Conservation (phyloP, 2,113 vertebrate genomes). For the Corvus hawaiiensis region DNA sequence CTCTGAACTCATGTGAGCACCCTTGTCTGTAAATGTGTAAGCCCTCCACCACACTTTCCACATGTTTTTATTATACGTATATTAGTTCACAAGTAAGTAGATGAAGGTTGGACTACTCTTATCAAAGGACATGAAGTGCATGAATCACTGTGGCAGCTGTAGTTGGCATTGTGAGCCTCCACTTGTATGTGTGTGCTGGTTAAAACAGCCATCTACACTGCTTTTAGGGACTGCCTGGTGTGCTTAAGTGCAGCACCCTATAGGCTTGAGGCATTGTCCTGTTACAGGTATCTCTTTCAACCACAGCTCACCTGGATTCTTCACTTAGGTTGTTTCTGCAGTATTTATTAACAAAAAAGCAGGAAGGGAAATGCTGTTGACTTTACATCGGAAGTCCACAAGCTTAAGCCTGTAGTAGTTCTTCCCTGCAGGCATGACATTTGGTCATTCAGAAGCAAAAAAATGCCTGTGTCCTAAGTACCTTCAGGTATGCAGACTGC, state of each 20-base stretch:
- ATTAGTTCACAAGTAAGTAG: not conserved
- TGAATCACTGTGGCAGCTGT: not conserved
- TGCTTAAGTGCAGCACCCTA: not conserved
- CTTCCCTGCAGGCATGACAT: not conserved
- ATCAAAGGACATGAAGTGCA: not conserved
- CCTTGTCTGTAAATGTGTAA: rapidly evolving
- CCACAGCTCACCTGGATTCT: not conserved
- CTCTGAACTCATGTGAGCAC: not conserved
- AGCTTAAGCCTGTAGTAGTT: not conserved
- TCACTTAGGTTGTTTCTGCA: not conserved
- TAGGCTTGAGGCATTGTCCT: not conserved
- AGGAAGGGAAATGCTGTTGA: not conserved
- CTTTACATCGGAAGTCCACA: not conserved
- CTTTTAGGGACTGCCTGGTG: not conserved
- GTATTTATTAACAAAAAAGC: not conserved
- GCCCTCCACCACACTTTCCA: not conserved
- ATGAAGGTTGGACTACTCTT: not conserved
- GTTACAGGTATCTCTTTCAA: not conserved
- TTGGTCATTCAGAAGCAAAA: not conserved
- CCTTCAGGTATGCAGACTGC: not conserved
- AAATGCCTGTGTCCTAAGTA: not conserved
- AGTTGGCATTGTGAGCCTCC: not conserved
- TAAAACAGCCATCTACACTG: not conserved
- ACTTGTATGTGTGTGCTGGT: not conserved
- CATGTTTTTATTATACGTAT: not conserved